Conservation (phyloP, 2,888 invertebrate species). For the Hemicrepidius hirtus region DNA sequence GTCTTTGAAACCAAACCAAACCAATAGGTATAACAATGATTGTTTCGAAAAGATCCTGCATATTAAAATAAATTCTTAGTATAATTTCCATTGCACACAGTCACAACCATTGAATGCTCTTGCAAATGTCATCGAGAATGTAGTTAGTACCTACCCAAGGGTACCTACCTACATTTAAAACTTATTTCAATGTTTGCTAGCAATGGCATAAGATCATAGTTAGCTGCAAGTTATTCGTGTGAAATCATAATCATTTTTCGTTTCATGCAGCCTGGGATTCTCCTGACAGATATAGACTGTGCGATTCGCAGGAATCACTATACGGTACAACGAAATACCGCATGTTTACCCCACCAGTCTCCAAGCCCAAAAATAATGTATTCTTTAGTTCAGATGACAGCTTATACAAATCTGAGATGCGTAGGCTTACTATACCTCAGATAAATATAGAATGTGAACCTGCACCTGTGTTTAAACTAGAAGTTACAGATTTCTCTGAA, state of each 20-base stretch:
- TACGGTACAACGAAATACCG: conserved; percentile 62
- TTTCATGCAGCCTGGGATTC: conserved; percentile 71
- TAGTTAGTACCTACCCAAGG: too few relatives aligned
- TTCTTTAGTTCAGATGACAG: conserved; percentile 71
- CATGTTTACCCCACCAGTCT: conserved; percentile 68
- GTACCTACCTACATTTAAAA: too few relatives aligned
- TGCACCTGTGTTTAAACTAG: conserved; percentile 65
- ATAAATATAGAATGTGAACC: conserved; percentile 66
- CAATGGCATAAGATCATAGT: not conserved
- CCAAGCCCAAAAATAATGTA: conserved; percentile 67
- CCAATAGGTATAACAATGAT: too few relatives aligned
- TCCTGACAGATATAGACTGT: conserved; percentile 62
- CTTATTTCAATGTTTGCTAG: not conserved
- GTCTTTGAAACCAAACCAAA: too few relatives aligned
- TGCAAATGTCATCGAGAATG: conserved; percentile 48
- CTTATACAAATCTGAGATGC: conserved; percentile 68
- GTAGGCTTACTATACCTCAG: conserved; percentile 68
- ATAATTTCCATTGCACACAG: conserved; percentile 3
- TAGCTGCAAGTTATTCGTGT: conserved; percentile 24
- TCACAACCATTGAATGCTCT: conserved; percentile 25
- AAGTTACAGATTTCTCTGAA: conserved; percentile 71
- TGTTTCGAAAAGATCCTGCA: too few relatives aligned
- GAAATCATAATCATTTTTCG: conserved; percentile 43
- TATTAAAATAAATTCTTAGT: too few relatives aligned
- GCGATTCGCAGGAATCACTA: conserved; percentile 68